A percentile compares a stretch with the other conserved stretches of the same genome.
These are phyloP conservation scores for Macropis europaea DNA, from an alignment of 2,888 invertebrate species.

Conservation along the genomic window DNA sequence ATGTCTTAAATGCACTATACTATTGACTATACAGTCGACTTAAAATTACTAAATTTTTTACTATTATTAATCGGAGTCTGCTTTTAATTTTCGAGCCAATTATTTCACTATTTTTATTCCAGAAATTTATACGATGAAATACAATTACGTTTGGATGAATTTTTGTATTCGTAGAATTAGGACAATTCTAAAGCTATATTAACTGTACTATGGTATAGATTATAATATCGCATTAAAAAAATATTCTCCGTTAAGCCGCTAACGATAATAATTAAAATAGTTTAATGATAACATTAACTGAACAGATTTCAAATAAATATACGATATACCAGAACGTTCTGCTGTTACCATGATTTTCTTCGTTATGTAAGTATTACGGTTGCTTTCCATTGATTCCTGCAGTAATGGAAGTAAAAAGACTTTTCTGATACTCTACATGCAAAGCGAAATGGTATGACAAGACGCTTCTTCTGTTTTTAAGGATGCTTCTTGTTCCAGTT, in stretches of 20 bases:
- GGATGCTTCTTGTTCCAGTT: background rate
- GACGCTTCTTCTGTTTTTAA: background rate
- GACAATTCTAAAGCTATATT: background rate
- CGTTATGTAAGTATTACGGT: conserved; percentile 30
- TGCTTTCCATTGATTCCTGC: conserved; percentile 7
- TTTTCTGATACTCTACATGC: background rate
- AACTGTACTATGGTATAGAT: no score
- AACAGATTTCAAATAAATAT: background rate
- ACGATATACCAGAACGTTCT: conserved; percentile 10
- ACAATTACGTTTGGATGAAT: background rate
- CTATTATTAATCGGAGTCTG: no score
- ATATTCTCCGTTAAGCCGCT: no score
- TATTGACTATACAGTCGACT: no score
- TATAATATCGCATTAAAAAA: no score
- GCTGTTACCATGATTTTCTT: conserved; percentile 24
- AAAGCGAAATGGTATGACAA: background rate
- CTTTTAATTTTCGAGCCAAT: no score
- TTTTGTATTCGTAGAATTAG: background rate
- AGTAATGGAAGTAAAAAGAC: conserved; percentile 11
- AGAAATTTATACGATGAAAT: background rate
- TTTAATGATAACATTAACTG: conserved; percentile 11
- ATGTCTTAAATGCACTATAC: background rate
- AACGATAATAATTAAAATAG: no score
- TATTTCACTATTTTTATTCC: no score
- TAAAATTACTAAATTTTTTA: no score